Evolutionary conservation across 2,113 vertebrate species (phyloP).

Genomic region (Onychostoma macrolepis): DNA sequence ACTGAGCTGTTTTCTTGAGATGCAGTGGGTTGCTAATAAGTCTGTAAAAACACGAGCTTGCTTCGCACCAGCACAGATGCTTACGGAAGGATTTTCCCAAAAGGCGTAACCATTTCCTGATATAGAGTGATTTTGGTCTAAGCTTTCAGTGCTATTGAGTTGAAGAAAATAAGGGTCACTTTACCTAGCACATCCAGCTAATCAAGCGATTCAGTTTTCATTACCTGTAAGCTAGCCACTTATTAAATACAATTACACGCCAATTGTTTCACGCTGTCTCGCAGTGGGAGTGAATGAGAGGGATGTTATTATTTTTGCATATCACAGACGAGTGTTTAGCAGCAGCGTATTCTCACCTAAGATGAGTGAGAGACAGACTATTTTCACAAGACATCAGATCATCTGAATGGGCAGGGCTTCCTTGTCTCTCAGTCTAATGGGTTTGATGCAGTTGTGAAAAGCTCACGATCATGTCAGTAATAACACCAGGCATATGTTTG

Average conservation of each 20-base stretch:
- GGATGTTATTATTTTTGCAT: constrained; percentile 47
- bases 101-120: background rate
- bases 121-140: background rate
- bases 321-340: constrained; percentile 42
- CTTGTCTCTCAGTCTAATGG: constrained; percentile 27
- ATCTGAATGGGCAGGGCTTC: constrained; percentile 9
- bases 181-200: constrained; percentile 5
- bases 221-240: constrained; percentile 37
- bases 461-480: constrained; percentile 22
- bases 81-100: background rate
- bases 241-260: constrained; percentile 45
- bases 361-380: constrained; percentile 27
- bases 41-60: background rate
- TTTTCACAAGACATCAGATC: constrained; percentile 35
- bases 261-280: constrained; percentile 28
- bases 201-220: constrained; percentile 22
- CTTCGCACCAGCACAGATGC: background rate
- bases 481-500: constrained; percentile 15
- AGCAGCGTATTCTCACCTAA: constrained; percentile 20
- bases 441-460: constrained; percentile 29
- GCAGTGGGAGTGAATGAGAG: constrained; percentile 4
- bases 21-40: constrained; percentile 4
- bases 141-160: constrained; percentile 5
- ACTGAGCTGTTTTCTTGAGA: background rate
- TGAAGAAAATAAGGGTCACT: constrained; percentile 27